Evolutionary conservation across 2,113 vertebrate species (phyloP).

Genomic region (Holacanthus passer): DNA sequence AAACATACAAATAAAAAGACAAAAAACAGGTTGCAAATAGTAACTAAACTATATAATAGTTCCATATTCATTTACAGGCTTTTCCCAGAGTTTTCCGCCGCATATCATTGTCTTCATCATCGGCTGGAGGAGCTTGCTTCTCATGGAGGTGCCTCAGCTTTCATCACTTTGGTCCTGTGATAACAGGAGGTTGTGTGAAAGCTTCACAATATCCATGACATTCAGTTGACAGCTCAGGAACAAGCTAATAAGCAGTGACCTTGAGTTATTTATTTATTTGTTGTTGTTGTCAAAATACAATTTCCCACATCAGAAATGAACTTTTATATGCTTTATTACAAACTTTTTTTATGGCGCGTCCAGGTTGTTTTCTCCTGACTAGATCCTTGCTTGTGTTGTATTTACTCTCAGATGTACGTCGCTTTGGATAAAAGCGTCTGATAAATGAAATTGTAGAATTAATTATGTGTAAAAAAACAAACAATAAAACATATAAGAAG

Average conservation of each 20-base stretch:
- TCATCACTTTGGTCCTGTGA: background rate
- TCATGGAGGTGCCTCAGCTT: background rate
- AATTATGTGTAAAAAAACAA: background rate
- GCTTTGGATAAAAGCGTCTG: no score
- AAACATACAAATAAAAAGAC: background rate
- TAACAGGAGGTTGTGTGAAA: background rate
- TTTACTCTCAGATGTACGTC: no score
- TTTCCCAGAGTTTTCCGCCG: background rate
- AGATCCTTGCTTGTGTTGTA: no score
- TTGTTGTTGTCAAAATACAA: background rate
- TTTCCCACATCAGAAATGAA: background rate
- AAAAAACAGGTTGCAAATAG: background rate
- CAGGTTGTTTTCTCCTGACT: no score
- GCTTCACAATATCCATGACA: background rate
- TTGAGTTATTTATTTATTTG: background rate
- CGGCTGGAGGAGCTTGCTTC: background rate
- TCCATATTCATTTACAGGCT: background rate
- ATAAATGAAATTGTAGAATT: no score
- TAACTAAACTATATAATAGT: background rate
- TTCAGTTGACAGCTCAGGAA: no score
- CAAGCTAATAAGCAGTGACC: no score
- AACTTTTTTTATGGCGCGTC: no score
- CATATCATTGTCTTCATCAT: background rate
- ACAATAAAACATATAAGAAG: background rate
- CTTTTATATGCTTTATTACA: no score